phyloP scores from a whole-genome alignment of 2,797 vertebrate genomes.

The Takifugu ocellatus region DNA sequence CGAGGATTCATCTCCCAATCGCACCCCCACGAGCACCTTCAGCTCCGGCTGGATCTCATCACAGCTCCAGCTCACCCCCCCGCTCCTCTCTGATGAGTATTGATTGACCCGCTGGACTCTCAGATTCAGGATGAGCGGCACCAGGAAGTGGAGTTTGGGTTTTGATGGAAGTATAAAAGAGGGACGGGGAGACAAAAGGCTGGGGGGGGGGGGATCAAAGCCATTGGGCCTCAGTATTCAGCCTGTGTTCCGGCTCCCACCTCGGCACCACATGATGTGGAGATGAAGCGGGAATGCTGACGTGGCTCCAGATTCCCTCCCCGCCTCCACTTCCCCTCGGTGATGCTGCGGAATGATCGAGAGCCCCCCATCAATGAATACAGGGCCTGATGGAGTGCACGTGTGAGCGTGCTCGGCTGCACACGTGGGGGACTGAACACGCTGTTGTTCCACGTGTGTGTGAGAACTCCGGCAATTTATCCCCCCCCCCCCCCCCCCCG shows the following conservation, averaged over 20 bases:
- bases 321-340: constrained; percentile 26
- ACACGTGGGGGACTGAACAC: neutral
- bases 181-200: constrained; percentile 23
- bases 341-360: constrained; percentile 56
- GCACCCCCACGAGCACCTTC: neutral
- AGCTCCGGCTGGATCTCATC: neutral
- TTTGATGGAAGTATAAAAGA: constrained; percentile 6
- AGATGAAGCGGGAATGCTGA: constrained; percentile 43
- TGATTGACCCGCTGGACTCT: constrained; percentile 11
- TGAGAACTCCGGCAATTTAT: constrained; percentile 14
- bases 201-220: constrained; percentile 47
- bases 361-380: constrained; percentile 63
- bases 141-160: neutral
- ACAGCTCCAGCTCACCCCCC: no score
- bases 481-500: constrained; percentile 41
- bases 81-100: constrained; percentile 24
- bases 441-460: neutral
- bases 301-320: constrained; percentile 34
- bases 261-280: constrained; percentile 39
- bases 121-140: neutral
- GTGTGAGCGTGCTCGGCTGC: constrained; percentile 5
- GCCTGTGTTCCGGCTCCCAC: constrained; percentile 35
- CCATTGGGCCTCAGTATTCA: constrained; percentile 51
- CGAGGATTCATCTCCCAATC: constrained; percentile 1
- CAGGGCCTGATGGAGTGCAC: constrained; percentile 35